Percentiles rank a stretch among this genome's conserved stretches.
These are phyloP conservation scores for Chaenocephalus aceratus DNA, from an alignment of 2,113 vertebrate species.

Conservation along the genomic window DNA sequence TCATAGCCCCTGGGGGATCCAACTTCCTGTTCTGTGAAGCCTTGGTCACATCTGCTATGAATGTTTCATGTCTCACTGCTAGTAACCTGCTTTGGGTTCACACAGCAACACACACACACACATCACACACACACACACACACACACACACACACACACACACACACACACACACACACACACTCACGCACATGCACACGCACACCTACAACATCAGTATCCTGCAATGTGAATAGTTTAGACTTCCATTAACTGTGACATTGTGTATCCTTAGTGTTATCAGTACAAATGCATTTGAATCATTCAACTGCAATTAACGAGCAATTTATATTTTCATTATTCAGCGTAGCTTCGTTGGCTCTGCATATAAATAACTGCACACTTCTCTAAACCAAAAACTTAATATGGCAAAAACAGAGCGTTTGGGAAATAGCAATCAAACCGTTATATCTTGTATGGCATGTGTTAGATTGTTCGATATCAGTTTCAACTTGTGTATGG, in stretches of 20 bases:
- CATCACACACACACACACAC: conserved; percentile 23
- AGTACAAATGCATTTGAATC: conserved; percentile 17
- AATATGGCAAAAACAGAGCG: background rate
- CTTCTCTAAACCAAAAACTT: background rate
- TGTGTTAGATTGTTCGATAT: background rate
- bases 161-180: conserved; percentile 1
- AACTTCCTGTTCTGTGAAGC: conserved; percentile 83
- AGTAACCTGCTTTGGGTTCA: conserved; percentile 83
- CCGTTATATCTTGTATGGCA: background rate
- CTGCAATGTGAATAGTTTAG: background rate
- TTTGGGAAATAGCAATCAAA: background rate
- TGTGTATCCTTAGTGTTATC: background rate
- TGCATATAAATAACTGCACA: conserved; percentile 6
- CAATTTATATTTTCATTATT: background rate
- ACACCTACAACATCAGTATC: conserved; percentile 1
- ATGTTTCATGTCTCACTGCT: conserved; percentile 91
- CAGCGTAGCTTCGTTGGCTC: background rate
- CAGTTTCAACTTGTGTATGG: background rate
- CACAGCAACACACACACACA: background rate
- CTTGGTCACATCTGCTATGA: conserved; percentile 89
- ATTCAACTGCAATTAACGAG: background rate
- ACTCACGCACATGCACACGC: background rate
- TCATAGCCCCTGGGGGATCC: conserved; percentile 55
- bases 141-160: conserved; percentile 11
- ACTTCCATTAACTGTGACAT: conserved; percentile 26